Evolutionary conservation across 2,888 invertebrate species (phyloP), one percentile per base, ranked within the genome.

Genomic region (Acleris literana): DNA sequence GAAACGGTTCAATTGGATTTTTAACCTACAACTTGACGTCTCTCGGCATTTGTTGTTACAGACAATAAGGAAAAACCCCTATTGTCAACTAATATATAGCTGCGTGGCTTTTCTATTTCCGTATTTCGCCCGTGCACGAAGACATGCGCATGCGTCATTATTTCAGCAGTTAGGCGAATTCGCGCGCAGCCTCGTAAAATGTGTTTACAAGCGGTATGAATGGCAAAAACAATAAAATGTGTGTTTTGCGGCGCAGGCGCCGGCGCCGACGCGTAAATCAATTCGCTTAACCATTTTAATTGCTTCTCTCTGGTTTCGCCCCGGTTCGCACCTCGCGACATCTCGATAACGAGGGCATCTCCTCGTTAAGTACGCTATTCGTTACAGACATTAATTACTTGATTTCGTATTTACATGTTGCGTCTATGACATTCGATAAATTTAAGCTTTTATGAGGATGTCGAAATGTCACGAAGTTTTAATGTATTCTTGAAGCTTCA

Each of bases 241-340:
- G 69, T 69, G 67, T 64, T 74, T 72, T 71, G 73, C 72, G 65
- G 70, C 54, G 49, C 49, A 17, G 39, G 52, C 60, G 65, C 61
- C 52, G 64, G 65, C 63, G 68, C 64, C 65, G 70, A 51, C 65
- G 68, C 75, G 76, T 83, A 84, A 82, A 83, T 84, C 84, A 84
- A 80, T 78, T 76, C 70, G 73, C 71, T 72, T 68, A 69, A 76
- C 76, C 76, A 79, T 81, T 82, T 81, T 81, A 82, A 81, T 82
- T 80, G 78, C 78, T 70, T 17, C 75, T 76, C 74, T 82, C 77
- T 72, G 76, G 74, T 78, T 85, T 83, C 81, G 78, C 81, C 81
- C 81, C 77, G 74, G 76, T 85, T 83, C 81, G 79, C 83, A 83
- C 84, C 80, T 83, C 71, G 63, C 69, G 69, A 72, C 73, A 79